These are phyloP conservation scores for Lysiphlebus fabarum DNA, from an alignment of 1,140 invertebrate species.

Conservation along the genomic window DNA sequence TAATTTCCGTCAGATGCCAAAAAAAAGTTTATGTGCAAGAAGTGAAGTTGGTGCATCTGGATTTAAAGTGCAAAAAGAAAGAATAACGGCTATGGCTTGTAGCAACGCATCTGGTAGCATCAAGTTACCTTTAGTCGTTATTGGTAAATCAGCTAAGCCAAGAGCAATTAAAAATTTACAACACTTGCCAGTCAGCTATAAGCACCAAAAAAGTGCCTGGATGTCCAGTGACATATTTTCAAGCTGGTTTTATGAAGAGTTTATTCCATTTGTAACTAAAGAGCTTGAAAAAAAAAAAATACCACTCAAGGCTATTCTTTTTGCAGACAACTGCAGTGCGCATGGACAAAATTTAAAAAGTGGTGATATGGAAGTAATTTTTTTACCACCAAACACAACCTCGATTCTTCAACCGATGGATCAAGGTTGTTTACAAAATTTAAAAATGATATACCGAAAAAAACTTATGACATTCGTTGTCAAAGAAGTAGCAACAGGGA, in stretches of 20 bases:
- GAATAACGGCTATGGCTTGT: conserved; percentile 38
- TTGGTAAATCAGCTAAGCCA: conserved; percentile 38
- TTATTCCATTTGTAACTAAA: conserved; percentile 35
- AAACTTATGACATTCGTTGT: neutral
- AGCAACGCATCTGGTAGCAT: conserved; percentile 42
- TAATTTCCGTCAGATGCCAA: conserved; percentile 35
- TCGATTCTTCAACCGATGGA: conserved; percentile 13
- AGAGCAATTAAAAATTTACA: conserved; percentile 35
- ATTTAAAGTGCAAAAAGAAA: conserved; percentile 26
- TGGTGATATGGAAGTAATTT: conserved; percentile 20
- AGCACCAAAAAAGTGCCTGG: conserved; percentile 41
- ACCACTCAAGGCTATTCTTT: conserved; percentile 41
- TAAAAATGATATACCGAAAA: conserved; percentile 17
- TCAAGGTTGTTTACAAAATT: conserved; percentile 19
- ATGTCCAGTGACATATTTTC: conserved; percentile 38
- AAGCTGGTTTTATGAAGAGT: conserved; percentile 40
- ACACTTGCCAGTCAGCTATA: conserved; percentile 36
- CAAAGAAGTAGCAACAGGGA: neutral
- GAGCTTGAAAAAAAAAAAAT: conserved; percentile 35
- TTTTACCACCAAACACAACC: conserved; percentile 30
- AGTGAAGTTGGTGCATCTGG: conserved; percentile 24
- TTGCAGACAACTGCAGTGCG: conserved; percentile 43
- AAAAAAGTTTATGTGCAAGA: conserved; percentile 30
- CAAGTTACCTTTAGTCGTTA: conserved; percentile 40
- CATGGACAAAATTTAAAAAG: conserved; percentile 27